Conservation (phyloP, 2,888 invertebrate genomes). For the Alviniconcha strummeri region DNA sequence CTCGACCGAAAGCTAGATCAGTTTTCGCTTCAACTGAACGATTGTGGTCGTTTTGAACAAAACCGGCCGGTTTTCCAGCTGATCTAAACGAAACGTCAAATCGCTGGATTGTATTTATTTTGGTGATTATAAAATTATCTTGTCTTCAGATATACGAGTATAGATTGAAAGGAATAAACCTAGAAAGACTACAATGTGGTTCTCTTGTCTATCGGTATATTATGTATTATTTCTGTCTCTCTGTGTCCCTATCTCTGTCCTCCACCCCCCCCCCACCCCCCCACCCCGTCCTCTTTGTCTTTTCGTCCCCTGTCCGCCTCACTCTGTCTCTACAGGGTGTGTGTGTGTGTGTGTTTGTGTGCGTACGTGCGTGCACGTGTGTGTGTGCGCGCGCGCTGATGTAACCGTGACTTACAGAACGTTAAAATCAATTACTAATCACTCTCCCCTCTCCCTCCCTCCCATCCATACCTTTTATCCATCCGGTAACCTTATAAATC, state of each 20-base stretch:
- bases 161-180: no score
- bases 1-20: no score
- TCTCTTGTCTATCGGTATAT: neutral
- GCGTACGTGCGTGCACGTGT: neutral
- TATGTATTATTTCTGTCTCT: neutral
- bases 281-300: neutral
- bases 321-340: neutral
- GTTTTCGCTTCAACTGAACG: no score
- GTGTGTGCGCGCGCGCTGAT: neutral
- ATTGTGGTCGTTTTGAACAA: no score
- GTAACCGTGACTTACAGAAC: no score
- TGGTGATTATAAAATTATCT: no score
- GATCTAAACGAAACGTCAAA: no score
- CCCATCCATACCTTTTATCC: neutral
- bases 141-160: no score
- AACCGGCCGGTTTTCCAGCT: no score
- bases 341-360: conserved; percentile 12
- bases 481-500: neutral
- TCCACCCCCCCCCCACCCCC: neutral
- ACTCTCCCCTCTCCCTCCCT: neutral
- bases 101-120: no score
- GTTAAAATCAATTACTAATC: neutral
- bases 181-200: no score
- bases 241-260: neutral
- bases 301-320: neutral